Conservation (phyloP, 2,797 vertebrate species). For the Rhinoraja longicauda region DNA sequence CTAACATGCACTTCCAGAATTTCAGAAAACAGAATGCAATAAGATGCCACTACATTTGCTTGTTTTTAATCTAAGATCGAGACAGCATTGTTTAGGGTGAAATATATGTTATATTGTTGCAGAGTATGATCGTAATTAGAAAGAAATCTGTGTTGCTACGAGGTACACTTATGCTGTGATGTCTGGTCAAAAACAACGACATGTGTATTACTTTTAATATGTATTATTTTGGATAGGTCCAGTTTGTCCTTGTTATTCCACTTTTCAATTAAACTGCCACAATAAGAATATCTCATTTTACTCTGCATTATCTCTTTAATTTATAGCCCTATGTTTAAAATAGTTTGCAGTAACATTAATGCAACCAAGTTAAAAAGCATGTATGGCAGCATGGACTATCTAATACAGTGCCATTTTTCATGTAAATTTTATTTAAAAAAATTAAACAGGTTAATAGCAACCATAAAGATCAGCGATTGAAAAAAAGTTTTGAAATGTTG, state of each 20-base stretch:
- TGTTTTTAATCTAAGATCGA: neutral
- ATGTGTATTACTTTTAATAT: neutral
- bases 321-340: neutral
- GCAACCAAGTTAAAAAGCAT: neutral
- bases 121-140: neutral
- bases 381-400: neutral
- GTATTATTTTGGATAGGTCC: neutral
- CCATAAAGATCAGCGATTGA: neutral
- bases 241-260: neutral
- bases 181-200: neutral
- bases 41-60: no score
- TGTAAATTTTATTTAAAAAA: neutral
- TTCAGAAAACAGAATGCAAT: no score
- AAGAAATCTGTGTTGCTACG: neutral
- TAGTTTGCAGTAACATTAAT: neutral
- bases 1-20: no score
- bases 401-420: neutral
- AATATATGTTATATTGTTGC: neutral
- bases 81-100: neutral
- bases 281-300: neutral
- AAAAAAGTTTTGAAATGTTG: neutral
- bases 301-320: neutral
- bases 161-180: neutral
- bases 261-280: neutral
- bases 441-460: neutral